A percentile compares a stretch with the other conserved stretches of the same genome.
These are phyloP conservation scores for Salmo trutta DNA, from an alignment of 2,797 vertebrate genomes.

Conservation along the genomic window DNA sequence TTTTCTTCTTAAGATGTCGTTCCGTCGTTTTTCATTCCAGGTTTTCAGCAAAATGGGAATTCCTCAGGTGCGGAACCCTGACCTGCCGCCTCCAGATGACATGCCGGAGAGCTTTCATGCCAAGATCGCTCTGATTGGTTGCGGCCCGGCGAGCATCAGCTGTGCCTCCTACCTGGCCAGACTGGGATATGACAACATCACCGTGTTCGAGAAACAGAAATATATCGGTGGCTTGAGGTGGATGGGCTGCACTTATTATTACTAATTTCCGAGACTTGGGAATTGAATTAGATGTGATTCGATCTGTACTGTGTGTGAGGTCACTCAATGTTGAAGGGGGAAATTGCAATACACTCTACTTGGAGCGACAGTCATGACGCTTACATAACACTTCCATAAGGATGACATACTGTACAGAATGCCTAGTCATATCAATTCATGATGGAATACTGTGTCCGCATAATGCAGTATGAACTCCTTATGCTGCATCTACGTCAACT, in stretches of 20 bases:
- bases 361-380: no score
- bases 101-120: conserved; percentile 82
- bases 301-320: no score
- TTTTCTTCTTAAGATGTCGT: neutral
- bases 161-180: conserved; percentile 91
- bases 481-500: no score
- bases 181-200: conserved; percentile 88
- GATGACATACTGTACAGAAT: no score
- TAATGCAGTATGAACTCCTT: no score
- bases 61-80: conserved; percentile 85
- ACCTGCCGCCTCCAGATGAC: conserved; percentile 75
- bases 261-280: no score
- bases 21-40: conserved; percentile 56
- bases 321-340: no score
- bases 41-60: conserved; percentile 94
- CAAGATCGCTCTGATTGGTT: conserved; percentile 91
- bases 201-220: conserved; percentile 89
- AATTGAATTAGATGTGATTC: neutral
- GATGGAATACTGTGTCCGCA: no score
- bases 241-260: neutral
- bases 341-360: no score
- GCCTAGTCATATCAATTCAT: no score
- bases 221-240: conserved; percentile 93
- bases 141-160: conserved; percentile 91
- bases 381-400: no score